Base-by-base conservation (phyloP, 2,888 invertebrate species). In the Galerucella pusilla region DNA sequence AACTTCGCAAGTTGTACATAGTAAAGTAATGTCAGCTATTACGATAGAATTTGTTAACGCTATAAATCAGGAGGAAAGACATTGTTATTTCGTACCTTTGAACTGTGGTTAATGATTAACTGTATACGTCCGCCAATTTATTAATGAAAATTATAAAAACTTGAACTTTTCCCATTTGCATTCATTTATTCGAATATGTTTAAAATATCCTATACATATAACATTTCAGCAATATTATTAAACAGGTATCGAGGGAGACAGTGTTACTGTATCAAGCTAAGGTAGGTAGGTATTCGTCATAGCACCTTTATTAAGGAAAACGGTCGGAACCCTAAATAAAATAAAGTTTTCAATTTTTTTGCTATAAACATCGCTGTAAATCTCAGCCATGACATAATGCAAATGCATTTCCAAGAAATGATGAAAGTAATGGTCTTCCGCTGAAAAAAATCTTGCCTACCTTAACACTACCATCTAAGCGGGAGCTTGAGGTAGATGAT, bases 361-460 rank as follows among this genome's bases (percentile, higher is more conserved):
- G 59, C 10, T 16, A 63, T 14, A 63, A 63, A 63, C 35, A 12
- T 42, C 28, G 28, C 7, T 63, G 61, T 63, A 63, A 28, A 63
- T 63, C 61, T 63, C 61, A 63, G 2, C 61, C 61, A 63, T 63
- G 61, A 63, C 61, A 63, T 35, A n/a, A 63, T 63, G 61, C 61
- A 63, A 63, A 63, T 63, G 61, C 35, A 35, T 35, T 63, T 35
- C 61, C 35, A 35, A 63, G 61, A 42, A 63, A 42, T 63, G 12
- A 63, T 35, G 61, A 63, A 63, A 63, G 61, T 63, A 42, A 63
- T 28, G 61, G 61, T 63, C 61, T 35, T 25, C 35, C 61, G 20
- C 61, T 35, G 61, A 42, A 63, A 63, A 63, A 42, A 35, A 28
- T 14, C 61, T 28, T 28, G 42, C 42, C 42, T 42, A 35, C 28